phyloP scores from a whole-genome alignment of 1,140 invertebrate species.

The Cyrtorhinus lividipennis region DNA sequence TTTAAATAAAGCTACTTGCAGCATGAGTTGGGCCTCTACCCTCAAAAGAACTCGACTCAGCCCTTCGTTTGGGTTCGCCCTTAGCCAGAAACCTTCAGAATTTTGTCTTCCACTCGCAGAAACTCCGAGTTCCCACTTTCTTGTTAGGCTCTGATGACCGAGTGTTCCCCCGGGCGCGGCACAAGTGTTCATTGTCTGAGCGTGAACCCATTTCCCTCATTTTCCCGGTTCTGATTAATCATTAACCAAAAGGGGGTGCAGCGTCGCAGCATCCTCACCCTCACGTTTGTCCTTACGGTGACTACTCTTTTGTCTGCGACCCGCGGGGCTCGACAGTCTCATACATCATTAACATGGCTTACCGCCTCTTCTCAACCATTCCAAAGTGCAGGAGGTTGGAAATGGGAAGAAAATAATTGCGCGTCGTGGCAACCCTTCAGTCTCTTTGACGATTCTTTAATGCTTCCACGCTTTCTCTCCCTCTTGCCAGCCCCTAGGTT shows the following conservation, averaged over 20 bases:
- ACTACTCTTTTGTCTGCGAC: not conserved
- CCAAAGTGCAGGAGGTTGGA: not conserved
- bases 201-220: not conserved
- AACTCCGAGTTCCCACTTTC: no score
- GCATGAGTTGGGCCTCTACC: no score
- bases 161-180: no score
- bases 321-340: not conserved
- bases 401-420: not conserved
- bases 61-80: no score
- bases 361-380: not conserved
- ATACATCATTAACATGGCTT: conserved; percentile 10
- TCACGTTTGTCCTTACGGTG: not conserved
- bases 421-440: not conserved
- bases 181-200: not conserved
- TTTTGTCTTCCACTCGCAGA: no score
- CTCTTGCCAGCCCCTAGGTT: no score
- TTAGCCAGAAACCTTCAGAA: no score
- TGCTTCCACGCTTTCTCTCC: not conserved
- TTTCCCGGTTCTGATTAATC: not conserved
- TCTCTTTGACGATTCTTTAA: not conserved
- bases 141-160: no score
- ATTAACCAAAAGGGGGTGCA: not conserved
- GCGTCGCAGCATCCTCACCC: not conserved
- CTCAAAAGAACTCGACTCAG: no score
- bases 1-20: no score